A percentile compares a stretch with the other conserved stretches of the same genome.
Conservation (phyloP, 2,888 invertebrate genomes). For the Chironomus tentans region DNA sequence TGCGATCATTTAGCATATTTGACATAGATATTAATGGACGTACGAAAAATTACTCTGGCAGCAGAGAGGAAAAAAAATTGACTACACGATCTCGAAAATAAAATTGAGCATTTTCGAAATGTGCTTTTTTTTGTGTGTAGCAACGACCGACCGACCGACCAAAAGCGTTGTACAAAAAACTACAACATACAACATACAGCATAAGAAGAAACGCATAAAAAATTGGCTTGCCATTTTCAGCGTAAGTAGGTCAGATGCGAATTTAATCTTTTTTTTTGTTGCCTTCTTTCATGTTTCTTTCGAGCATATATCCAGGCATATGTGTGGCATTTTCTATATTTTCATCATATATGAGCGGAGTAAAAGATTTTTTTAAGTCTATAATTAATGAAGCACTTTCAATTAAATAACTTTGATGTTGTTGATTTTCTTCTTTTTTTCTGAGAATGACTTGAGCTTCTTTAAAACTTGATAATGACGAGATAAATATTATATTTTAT, state of each 20-base stretch:
- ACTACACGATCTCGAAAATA: not conserved
- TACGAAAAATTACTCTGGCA: not conserved
- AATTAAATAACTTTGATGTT: too few relatives aligned
- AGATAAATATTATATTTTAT: too few relatives aligned
- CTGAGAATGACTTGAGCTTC: too few relatives aligned
- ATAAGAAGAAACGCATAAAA: slow-evolving; percentile 22
- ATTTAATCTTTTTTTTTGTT: slow-evolving; percentile 9
- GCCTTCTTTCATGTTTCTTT: not conserved
- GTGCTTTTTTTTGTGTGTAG: not conserved
- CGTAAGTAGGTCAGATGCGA: slow-evolving; percentile 18
- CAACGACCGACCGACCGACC: not conserved
- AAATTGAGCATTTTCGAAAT: not conserved
- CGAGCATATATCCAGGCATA: too few relatives aligned
- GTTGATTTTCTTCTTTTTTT: too few relatives aligned
- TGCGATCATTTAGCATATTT: not conserved
- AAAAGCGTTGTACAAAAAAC: not conserved
- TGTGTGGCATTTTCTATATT: too few relatives aligned
- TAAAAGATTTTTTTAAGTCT: too few relatives aligned
- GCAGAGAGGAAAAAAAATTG: not conserved
- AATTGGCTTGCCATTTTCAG: not conserved
- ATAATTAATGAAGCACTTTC: too few relatives aligned
- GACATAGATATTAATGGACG: not conserved
- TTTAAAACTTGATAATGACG: too few relatives aligned
- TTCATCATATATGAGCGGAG: too few relatives aligned
- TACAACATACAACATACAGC: not conserved